Evolutionary conservation across 2,797 vertebrate species (phyloP).

Genomic region (Furcifer pardalis): DNA sequence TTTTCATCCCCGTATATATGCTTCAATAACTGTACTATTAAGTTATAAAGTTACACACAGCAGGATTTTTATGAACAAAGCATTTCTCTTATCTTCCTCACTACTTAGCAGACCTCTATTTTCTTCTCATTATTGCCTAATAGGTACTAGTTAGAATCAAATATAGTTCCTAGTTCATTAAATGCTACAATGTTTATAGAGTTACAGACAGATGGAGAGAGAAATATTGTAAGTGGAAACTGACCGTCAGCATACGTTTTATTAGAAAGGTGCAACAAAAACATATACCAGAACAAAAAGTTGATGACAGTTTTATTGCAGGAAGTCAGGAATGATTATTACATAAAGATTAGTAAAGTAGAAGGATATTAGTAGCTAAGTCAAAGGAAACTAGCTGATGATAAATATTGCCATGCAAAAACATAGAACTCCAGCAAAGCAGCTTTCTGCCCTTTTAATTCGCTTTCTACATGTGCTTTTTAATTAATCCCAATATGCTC

Average conservation of each 20-base stretch:
- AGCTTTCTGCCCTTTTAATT: not conserved
- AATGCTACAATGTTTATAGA: not conserved
- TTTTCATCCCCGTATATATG: conserved; percentile 60
- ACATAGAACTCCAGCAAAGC: not conserved
- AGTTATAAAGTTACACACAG: conserved; percentile 47
- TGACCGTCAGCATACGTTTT: not conserved
- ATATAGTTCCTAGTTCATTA: not conserved
- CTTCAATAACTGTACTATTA: conserved; percentile 48
- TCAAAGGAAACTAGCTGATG: not conserved
- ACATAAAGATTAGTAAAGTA: not conserved
- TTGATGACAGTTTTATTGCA: not conserved
- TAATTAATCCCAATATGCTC: not conserved
- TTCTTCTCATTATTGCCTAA: not conserved
- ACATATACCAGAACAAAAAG: not conserved
- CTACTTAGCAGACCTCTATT: not conserved
- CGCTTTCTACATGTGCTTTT: not conserved
- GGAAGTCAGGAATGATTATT: not conserved
- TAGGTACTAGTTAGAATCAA: not conserved
- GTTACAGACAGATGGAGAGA: not conserved
- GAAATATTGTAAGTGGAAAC: not conserved
- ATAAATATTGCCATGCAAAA: not conserved
- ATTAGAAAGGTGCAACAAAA: conserved; percentile 5
- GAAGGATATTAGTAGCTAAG: not conserved
- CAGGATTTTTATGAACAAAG: not conserved
- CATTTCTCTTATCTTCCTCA: no score